A percentile compares a stretch with the other conserved stretches of the same genome.
phyloP scores from a whole-genome alignment of 2,888 invertebrate genomes.

The Mamestra brassicae region DNA sequence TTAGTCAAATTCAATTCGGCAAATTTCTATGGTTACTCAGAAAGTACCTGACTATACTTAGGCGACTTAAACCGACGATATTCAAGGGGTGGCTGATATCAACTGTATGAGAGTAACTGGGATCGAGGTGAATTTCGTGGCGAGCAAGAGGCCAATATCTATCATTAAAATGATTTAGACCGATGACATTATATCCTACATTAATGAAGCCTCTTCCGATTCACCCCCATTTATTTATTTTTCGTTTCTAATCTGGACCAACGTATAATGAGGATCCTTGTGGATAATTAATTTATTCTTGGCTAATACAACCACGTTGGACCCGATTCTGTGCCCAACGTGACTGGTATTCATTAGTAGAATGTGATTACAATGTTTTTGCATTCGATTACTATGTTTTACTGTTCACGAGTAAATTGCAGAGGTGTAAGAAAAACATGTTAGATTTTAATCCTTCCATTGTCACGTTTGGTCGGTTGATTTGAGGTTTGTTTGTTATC shows the following conservation, averaged over 20 bases:
- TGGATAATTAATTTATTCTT: slow-evolving; percentile 37
- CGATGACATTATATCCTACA: too few relatives aligned
- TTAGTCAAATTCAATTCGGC: too few relatives aligned
- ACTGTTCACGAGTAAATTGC: slow-evolving; percentile 24
- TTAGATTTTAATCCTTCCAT: not conserved
- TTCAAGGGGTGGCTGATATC: too few relatives aligned
- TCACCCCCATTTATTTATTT: not conserved
- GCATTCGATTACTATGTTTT: slow-evolving; percentile 30
- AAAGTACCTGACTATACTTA: too few relatives aligned
- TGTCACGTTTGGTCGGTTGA: slow-evolving; percentile 47
- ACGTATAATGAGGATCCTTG: slow-evolving; percentile 30
- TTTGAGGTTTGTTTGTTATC: not conserved
- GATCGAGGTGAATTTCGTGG: too few relatives aligned
- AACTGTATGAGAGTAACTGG: not conserved
- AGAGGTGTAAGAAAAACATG: slow-evolving; percentile 22
- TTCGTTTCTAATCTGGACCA: slow-evolving; percentile 8
- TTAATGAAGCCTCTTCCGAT: not conserved
- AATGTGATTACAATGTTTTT: slow-evolving; percentile 50
- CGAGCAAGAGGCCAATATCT: too few relatives aligned
- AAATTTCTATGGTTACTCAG: too few relatives aligned
- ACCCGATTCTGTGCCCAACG: slow-evolving; percentile 37
- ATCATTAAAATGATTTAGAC: too few relatives aligned
- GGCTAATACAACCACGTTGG: slow-evolving; percentile 27
- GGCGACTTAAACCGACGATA: too few relatives aligned
- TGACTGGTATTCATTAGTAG: slow-evolving; percentile 40